These are phyloP conservation scores for Drosophila aldrichi DNA, from an alignment of 2,888 invertebrate species.

Conservation along the genomic window DNA sequence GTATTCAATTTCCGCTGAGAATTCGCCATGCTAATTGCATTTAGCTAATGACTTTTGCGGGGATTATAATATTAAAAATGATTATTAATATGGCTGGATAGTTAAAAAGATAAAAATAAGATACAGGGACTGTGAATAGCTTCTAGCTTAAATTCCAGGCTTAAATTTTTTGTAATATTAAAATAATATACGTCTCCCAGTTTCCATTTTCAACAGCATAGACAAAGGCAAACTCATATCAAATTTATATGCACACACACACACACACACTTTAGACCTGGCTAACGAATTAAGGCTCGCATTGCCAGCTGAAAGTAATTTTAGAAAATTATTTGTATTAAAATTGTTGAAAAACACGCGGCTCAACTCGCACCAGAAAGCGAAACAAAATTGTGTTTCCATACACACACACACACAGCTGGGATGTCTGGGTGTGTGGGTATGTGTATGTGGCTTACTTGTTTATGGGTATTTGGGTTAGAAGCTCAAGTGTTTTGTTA, in stretches of 20 bases:
- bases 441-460: constrained; percentile 51
- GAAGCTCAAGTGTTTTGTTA: constrained; percentile 75
- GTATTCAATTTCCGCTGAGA: constrained; percentile 32
- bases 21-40: constrained; percentile 25
- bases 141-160: neutral
- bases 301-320: constrained; percentile 39
- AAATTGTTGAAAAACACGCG: constrained; percentile 34
- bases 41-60: constrained; percentile 9
- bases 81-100: neutral
- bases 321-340: constrained; percentile 35
- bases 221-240: constrained; percentile 3
- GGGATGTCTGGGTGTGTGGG: constrained; percentile 14
- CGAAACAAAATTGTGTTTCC: constrained; percentile 29
- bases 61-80: constrained; percentile 6
- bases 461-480: constrained; percentile 76
- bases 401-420: constrained; percentile 1
- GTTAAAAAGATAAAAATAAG: neutral
- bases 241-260: neutral
- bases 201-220: constrained; percentile 2
- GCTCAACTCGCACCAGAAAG: constrained; percentile 21
- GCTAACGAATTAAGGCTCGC: constrained; percentile 41
- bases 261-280: constrained; percentile 1
- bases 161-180: neutral
- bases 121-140: neutral
- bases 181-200: neutral